These are phyloP conservation scores for Griposia aprilina DNA, from an alignment of 2,888 invertebrate species.

Conservation along the genomic window DNA sequence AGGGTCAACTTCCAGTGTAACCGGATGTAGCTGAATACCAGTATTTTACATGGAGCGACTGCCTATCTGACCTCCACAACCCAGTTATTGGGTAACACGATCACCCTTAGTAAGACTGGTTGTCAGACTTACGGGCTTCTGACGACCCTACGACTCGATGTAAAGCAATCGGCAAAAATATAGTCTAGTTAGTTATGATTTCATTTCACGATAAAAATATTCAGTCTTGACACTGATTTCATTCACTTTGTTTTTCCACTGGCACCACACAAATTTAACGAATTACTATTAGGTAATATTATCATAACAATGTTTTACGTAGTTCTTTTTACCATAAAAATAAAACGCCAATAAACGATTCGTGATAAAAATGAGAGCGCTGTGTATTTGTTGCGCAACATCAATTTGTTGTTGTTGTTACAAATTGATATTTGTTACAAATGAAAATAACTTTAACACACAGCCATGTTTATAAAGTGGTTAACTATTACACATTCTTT, in stretches of 20 bases:
- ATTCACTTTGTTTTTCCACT: neutral
- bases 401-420: slow-evolving; percentile 18
- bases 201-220: neutral
- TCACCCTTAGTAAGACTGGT: too few species aligned
- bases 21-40: too few species aligned
- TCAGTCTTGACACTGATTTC: neutral
- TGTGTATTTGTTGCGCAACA: slow-evolving; percentile 33
- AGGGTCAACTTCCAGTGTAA: too few species aligned
- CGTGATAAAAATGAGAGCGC: slow-evolving; percentile 36
- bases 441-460: slow-evolving; percentile 2
- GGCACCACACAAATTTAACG: too few species aligned
- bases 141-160: too few species aligned
- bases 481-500: neutral
- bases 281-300: slow-evolving; percentile 31
- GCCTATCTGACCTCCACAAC: too few species aligned
- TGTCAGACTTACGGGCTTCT: too few species aligned
- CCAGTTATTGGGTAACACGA: too few species aligned
- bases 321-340: slow-evolving; percentile 37
- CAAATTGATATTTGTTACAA: slow-evolving; percentile 20
- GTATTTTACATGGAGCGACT: too few species aligned
- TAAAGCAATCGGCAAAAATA: too few species aligned
- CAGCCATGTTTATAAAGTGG: neutral
- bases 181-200: too few species aligned
- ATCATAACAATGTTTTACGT: neutral
- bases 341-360: slow-evolving; percentile 40